Conservation (phyloP, 2,113 vertebrate genomes). For the Gyps fulvus region DNA sequence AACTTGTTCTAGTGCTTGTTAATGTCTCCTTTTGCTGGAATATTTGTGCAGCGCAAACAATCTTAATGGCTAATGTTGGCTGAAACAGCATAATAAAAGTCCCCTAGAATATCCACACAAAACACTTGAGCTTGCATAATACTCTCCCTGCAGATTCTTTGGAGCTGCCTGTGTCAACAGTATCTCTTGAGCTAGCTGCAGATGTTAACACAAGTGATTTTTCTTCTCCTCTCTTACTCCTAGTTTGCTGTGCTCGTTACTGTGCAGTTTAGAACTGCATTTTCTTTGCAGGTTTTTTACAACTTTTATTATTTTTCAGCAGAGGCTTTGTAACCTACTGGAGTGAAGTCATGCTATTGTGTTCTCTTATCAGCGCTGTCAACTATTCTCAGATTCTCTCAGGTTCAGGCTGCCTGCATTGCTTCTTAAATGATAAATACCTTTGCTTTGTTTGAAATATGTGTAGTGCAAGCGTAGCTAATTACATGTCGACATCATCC, state of each 20-base stretch:
- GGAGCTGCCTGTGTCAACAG: not conserved
- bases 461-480: not conserved
- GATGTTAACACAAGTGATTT: not conserved
- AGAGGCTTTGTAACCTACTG: not conserved
- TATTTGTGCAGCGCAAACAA: constrained; percentile 17
- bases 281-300: not conserved
- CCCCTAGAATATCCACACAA: not conserved
- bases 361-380: not conserved
- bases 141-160: not conserved
- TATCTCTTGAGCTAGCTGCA: not conserved
- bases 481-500: not conserved
- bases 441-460: not conserved
- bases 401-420: not conserved
- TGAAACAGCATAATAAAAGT: not conserved
- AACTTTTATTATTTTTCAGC: not conserved
- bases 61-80: not conserved
- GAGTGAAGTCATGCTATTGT: not conserved
- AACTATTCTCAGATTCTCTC: not conserved
- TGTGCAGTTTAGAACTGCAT: not conserved
- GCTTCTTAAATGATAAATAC: not conserved
- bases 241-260: not conserved
- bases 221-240: not conserved
- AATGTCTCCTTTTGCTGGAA: not conserved
- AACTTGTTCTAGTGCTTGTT: not conserved
- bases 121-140: not conserved